These are phyloP conservation scores for Amblyraja radiata DNA, from an alignment of 2,797 vertebrate species.

Conservation along the genomic window DNA sequence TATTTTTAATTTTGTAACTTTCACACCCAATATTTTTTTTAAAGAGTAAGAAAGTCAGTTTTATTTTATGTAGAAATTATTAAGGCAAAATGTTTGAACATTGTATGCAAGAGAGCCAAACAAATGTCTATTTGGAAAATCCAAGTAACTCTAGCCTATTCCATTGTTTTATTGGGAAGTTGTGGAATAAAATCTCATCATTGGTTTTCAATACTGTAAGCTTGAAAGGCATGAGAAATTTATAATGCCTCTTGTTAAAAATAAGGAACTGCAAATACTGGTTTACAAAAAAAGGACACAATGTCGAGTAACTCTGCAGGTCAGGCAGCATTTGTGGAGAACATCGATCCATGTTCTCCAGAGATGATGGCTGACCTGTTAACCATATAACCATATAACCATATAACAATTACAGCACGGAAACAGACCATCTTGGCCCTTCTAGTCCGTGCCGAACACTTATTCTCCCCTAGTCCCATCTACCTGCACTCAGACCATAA, in stretches of 20 bases:
- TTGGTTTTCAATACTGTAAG: not conserved
- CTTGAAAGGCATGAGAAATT: not conserved
- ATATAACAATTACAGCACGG: too few relatives aligned
- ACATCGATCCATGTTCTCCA: not conserved
- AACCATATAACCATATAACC: too few relatives aligned
- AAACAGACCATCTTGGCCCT: too few relatives aligned
- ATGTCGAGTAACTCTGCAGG: too few relatives aligned
- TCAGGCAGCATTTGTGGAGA: too few relatives aligned
- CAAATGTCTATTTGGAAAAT: not conserved
- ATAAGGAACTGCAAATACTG: too few relatives aligned
- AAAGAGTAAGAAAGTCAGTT: not conserved
- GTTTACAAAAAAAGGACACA: too few relatives aligned
- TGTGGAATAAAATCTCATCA: not conserved
- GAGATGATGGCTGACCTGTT: too few relatives aligned
- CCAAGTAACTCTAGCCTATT: not conserved
- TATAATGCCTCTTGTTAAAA: not conserved
- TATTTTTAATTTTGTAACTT: not conserved
- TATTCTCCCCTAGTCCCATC: too few relatives aligned
- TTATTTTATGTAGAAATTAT: not conserved
- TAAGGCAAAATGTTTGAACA: not conserved
- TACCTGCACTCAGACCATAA: too few relatives aligned
- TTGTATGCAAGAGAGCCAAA: not conserved
- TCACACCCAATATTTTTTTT: not conserved
- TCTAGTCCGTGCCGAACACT: too few relatives aligned
- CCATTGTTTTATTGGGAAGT: not conserved